Evolutionary conservation across 2,113 vertebrate genomes (phyloP), one percentile per base, ranked within the genome.

Genomic region (Taurulus bubalis): DNA sequence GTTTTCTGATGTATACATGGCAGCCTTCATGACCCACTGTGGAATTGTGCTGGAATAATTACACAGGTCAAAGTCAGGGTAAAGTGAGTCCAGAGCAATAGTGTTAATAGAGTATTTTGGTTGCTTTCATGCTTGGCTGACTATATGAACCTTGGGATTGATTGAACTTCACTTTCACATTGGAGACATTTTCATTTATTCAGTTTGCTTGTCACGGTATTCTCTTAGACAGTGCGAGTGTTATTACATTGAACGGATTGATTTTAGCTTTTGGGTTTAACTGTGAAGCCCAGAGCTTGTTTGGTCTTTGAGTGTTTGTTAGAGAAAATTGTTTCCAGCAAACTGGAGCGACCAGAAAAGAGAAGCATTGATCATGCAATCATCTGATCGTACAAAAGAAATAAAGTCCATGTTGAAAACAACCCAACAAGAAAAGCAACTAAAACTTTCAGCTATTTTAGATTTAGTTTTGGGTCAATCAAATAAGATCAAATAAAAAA

Each of bases 211-310:
- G 3, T 2, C n/a, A 40, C 58, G 34, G 8, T 62, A 36, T 30
- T 62, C 34, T 73, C 40, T 47, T 65, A 84, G 62, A 55, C 24
- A 0, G 42, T 1, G 24, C n/a, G 24, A 56, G 38, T 58, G 51
- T 40, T 74, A 60, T 34, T 55, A 68, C 74, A 49, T 32, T 68
- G 34, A 68, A 71, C 56, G 11, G 16, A 77, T 70, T 65, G 60
- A 77, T 82, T 79, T 68, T 32, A 34, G 67, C 63, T 75, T 75
- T 80, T 47, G 30, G 26, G 60, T 69, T 77, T 14, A 49, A n/a
- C 45, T 71, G 15, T 63, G 30, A 56, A 56, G 53, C 53, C 10
- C 10, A n/a, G 11, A 75, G n/a, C 24, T 69, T 51, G 30, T 3
- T 47, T 18, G 30, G 53, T 49, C n/a, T 51, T 63, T 63, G 36